These are phyloP conservation scores for Cerceris ruficornis DNA, from an alignment of 2,888 invertebrate genomes.

Conservation along the genomic window DNA sequence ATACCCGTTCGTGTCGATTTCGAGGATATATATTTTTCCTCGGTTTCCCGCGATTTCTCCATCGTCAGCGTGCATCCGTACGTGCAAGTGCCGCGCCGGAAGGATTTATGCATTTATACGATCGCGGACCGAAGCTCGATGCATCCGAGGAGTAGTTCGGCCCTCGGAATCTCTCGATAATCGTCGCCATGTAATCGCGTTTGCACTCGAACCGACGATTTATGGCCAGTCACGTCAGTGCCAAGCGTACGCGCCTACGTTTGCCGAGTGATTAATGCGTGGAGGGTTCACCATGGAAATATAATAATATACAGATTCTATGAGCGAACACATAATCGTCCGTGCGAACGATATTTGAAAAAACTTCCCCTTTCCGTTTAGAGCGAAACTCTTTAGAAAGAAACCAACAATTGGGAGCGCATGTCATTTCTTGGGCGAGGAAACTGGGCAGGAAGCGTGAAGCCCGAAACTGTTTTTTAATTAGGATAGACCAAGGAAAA, in stretches of 20 bases:
- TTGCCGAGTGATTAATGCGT: slow-evolving; percentile 59
- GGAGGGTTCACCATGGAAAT: slow-evolving; percentile 41
- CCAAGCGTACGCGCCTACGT: slow-evolving; percentile 44
- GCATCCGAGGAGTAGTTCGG: slow-evolving; percentile 44
- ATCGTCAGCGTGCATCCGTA: slow-evolving; percentile 39
- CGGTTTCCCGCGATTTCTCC: slow-evolving; percentile 23
- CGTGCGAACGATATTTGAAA: background rate
- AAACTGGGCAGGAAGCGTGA: too few relatives aligned
- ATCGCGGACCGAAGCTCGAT: slow-evolving; percentile 9
- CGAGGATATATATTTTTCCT: slow-evolving; percentile 26
- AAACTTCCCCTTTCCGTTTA: background rate
- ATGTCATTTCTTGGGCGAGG: too few relatives aligned
- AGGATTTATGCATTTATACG: slow-evolving; percentile 55
- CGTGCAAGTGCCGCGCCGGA: slow-evolving; percentile 7
- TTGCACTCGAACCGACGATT: slow-evolving; percentile 65
- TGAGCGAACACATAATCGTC: background rate
- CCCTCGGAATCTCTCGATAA: slow-evolving; percentile 58
- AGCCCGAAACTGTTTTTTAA: too few relatives aligned
- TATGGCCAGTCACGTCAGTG: slow-evolving; percentile 64
- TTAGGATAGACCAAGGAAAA: too few relatives aligned
- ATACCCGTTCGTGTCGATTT: slow-evolving; percentile 18
- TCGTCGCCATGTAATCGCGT: slow-evolving; percentile 66
- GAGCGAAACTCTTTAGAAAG: background rate
- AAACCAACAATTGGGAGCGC: too few relatives aligned
- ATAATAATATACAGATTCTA: slow-evolving; percentile 40